Percentiles rank a stretch among this genome's conserved stretches.
phyloP scores from a whole-genome alignment of 1,140 invertebrate genomes.

The Drosophila pectinifera region DNA sequence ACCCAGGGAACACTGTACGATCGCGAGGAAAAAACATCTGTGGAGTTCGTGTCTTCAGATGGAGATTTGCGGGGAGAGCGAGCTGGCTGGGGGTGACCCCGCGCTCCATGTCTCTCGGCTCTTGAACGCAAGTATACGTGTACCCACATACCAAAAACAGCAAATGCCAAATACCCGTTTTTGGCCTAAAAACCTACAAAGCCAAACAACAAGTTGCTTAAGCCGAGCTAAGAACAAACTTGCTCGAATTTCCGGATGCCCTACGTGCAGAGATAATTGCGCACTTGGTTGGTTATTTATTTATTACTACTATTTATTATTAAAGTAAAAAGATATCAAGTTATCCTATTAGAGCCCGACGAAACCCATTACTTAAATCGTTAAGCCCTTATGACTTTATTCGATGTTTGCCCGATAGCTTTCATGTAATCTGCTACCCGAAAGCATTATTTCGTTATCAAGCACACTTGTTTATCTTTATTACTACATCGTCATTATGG shows the following conservation, averaged over 20 bases:
- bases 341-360: no score
- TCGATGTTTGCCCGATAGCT: conserved; percentile 5
- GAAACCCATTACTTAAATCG: background rate
- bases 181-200: conserved; percentile 76
- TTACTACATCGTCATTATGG: conserved; percentile 23
- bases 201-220: conserved; percentile 50
- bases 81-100: conserved; percentile 22
- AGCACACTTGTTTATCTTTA: conserved; percentile 23
- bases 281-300: background rate
- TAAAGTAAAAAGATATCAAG: no score
- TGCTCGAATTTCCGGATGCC: conserved; percentile 51
- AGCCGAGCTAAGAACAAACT: conserved; percentile 23
- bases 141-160: conserved; percentile 31
- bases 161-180: conserved; percentile 70
- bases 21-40: conserved; percentile 39
- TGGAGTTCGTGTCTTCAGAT: conserved; percentile 14
- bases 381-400: background rate
- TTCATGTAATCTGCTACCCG: background rate
- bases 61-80: conserved; percentile 7
- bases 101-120: conserved; percentile 7
- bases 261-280: conserved; percentile 9
- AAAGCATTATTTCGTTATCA: conserved; percentile 16
- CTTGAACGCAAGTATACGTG: background rate
- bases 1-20: conserved; percentile 15
- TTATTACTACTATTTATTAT: no score